Percentiles rank a stretch among this genome's conserved stretches.
Conservation (phyloP, 2,113 vertebrate species). For the Phylloscopus whistleri region DNA sequence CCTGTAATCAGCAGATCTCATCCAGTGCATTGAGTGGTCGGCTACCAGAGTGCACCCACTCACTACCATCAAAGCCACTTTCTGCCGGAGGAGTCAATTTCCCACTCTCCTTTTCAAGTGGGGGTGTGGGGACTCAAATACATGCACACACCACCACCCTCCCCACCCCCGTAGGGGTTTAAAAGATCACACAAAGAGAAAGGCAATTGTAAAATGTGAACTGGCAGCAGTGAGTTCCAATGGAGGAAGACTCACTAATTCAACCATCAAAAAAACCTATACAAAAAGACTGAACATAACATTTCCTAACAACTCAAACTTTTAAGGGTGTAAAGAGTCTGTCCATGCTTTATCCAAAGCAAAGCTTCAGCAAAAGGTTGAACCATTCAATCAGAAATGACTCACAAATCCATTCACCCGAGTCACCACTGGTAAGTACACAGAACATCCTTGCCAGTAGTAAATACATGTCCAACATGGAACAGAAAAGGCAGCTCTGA, state of each 20-base stretch:
- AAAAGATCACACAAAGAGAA: background rate
- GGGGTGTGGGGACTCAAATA: background rate
- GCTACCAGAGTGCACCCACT: background rate
- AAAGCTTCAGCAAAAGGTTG: background rate
- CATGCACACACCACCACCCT: background rate
- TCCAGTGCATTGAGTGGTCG: rapidly evolving
- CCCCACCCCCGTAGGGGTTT: rapidly evolving
- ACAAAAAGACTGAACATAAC: background rate
- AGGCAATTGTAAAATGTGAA: background rate
- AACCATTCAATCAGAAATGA: background rate
- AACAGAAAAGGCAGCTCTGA: background rate
- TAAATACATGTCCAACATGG: background rate
- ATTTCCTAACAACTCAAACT: background rate
- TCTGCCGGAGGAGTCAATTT: background rate
- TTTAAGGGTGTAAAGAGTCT: background rate
- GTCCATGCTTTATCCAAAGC: background rate
- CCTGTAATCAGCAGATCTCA: background rate
- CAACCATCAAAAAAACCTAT: background rate
- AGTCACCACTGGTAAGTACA: background rate
- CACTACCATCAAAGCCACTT: background rate
- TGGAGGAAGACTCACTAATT: background rate
- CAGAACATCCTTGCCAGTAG: background rate
- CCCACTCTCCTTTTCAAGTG: background rate
- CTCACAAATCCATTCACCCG: background rate
- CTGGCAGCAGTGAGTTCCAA: background rate